phyloP scores from a whole-genome alignment of 2,888 invertebrate genomes.

The Lycophotia porphyrea region DNA sequence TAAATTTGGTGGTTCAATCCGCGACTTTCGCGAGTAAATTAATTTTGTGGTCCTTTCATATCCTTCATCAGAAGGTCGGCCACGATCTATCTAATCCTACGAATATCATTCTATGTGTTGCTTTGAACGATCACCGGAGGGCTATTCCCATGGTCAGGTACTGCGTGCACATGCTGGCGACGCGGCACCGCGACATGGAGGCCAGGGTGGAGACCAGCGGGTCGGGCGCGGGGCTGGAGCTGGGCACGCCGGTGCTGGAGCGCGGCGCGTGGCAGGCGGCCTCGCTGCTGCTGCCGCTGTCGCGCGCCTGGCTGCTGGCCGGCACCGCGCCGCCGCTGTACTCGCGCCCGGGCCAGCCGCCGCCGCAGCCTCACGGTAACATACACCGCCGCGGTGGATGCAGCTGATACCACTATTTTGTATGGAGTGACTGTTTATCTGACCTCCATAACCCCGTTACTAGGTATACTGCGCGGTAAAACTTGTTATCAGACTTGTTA shows the following conservation, averaged over 20 bases:
- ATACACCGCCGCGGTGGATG: background rate
- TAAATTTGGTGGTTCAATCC: background rate
- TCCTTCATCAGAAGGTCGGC: background rate
- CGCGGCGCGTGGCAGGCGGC: slow-evolving; percentile 78
- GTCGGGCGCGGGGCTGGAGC: slow-evolving; percentile 90
- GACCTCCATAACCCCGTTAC: background rate
- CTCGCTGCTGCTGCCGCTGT: slow-evolving; percentile 89
- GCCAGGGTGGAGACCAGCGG: slow-evolving; percentile 71
- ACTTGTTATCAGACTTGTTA: background rate
- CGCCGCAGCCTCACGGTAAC: slow-evolving; percentile 71
- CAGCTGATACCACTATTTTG: background rate
- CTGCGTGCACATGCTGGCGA: slow-evolving; percentile 88
- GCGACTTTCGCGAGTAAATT: background rate
- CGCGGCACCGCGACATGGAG: slow-evolving; percentile 90
- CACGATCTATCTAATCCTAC: background rate
- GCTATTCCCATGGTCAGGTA: slow-evolving; percentile 69
- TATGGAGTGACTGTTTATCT: background rate
- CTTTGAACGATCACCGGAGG: background rate
- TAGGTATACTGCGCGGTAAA: background rate
- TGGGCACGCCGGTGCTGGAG: slow-evolving; percentile 93
- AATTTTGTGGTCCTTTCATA: background rate
- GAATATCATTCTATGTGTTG: too few relatives aligned
- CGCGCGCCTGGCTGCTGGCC: slow-evolving; percentile 93
- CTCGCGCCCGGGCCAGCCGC: slow-evolving; percentile 79
- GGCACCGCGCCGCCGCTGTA: slow-evolving; percentile 91